Evolutionary conservation across 2,797 vertebrate genomes (phyloP).

Genomic region (Brotula barbata): DNA sequence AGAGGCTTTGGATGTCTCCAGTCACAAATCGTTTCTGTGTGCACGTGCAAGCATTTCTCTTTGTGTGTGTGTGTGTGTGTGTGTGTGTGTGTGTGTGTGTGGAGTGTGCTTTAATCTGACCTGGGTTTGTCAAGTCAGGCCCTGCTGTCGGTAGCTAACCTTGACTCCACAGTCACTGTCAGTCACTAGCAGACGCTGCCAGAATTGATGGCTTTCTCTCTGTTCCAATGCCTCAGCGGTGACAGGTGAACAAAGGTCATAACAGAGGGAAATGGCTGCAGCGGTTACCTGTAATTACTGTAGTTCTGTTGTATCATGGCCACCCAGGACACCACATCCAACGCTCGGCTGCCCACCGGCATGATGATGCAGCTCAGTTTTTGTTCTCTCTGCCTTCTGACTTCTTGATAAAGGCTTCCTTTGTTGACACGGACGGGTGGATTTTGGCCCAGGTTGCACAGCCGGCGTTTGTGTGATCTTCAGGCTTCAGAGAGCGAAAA

Average conservation of each 20-base stretch:
- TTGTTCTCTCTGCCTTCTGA: conserved; percentile 34
- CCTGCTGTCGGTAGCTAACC: conserved; percentile 14
- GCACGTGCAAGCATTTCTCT: too few species aligned
- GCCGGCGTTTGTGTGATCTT: conserved; percentile 39
- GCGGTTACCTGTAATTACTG: conserved; percentile 3
- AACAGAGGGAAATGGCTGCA: conserved; percentile 28
- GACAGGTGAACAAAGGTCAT: conserved; percentile 36
- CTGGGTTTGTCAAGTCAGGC: conserved; percentile 11
- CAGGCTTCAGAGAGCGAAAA: conserved; percentile 37
- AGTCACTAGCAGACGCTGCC: conserved; percentile 24
- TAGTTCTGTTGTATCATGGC: conserved; percentile 3
- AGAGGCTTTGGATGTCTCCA: too few species aligned
- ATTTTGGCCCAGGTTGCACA: conserved; percentile 34
- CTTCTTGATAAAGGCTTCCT: conserved; percentile 41
- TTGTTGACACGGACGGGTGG: conserved; percentile 53
- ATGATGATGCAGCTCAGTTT: conserved; percentile 25
- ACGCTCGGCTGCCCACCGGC: conserved; percentile 1
- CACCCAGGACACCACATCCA: conserved; percentile 17
- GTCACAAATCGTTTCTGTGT: neutral
- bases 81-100: neutral
- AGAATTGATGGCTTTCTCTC: conserved; percentile 37
- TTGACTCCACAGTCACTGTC: conserved; percentile 19
- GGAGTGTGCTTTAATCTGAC: neutral
- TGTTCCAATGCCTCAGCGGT: conserved; percentile 23
- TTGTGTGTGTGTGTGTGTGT: neutral